phyloP scores from a whole-genome alignment of 2,888 invertebrate genomes.

The Parnassius apollo region DNA sequence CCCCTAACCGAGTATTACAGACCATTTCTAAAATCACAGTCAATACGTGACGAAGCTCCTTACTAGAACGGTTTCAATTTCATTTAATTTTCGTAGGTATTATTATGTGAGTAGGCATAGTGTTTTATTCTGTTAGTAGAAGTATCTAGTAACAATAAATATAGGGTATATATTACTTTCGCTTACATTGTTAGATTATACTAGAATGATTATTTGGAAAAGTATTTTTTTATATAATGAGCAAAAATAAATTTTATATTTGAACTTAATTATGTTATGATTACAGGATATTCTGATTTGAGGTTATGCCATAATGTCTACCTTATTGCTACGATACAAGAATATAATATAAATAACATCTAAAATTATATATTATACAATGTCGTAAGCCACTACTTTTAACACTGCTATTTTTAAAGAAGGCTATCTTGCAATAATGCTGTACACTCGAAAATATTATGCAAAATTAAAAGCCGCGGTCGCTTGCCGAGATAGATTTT shows the following conservation, averaged over 20 bases:
- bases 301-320: conserved; percentile 14
- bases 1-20: conserved; percentile 13
- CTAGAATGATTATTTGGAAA: not conserved
- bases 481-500: not conserved
- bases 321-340: conserved; percentile 24
- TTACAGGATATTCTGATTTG: conserved; percentile 9
- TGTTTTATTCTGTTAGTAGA: not conserved
- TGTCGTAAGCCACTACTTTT: conserved; percentile 6
- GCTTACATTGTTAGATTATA: not conserved
- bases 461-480: conserved; percentile 4
- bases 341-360: conserved; percentile 24
- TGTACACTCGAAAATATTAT: not conserved
- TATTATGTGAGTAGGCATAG: no score
- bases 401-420: conserved; percentile 1
- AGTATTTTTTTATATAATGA: not conserved
- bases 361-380: conserved; percentile 13
- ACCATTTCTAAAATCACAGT: conserved; percentile 26
- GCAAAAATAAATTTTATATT: not conserved
- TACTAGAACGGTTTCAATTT: not conserved
- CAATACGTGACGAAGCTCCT: conserved; percentile 12
- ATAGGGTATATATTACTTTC: not conserved
- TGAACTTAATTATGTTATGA: conserved; percentile 6
- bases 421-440: not conserved
- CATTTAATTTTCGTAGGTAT: conserved; percentile 4
- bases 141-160: conserved; percentile 8